These are phyloP conservation scores for Myotis daubentonii DNA, from an alignment of 2,797 vertebrate genomes.

Conservation along the genomic window DNA sequence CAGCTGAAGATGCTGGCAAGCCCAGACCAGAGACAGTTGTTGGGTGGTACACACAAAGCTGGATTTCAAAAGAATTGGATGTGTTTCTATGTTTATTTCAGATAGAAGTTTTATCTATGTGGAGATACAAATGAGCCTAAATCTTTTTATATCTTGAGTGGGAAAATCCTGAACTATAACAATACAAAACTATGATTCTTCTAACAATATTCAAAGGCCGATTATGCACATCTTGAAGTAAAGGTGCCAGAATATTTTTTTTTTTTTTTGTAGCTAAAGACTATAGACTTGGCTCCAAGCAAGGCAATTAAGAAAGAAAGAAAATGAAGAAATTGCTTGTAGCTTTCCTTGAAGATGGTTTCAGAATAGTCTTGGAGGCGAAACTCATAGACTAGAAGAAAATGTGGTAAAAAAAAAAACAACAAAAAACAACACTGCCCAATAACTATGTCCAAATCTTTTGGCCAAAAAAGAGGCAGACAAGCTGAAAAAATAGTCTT, in stretches of 20 bases:
- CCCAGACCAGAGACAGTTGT: not conserved
- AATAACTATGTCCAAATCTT: not conserved
- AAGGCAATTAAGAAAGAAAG: not conserved
- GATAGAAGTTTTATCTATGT: not conserved
- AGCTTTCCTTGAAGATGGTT: not conserved
- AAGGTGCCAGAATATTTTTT: constrained; percentile 14
- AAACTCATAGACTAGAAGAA: constrained; percentile 42
- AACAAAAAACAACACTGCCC: not conserved
- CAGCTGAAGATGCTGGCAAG: not conserved
- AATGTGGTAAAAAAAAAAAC: not conserved
- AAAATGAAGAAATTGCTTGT: constrained; percentile 21
- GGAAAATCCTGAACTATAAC: not conserved
- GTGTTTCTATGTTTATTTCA: constrained; percentile 3
- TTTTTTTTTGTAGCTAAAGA: not conserved
- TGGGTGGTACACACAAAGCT: not conserved
- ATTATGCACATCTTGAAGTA: constrained; percentile 7
- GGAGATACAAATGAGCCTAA: not conserved
- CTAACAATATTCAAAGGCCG: constrained; percentile 25
- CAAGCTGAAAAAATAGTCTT: not conserved
- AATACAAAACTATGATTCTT: not conserved
- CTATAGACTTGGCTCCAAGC: not conserved
- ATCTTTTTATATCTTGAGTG: not conserved
- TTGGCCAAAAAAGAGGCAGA: not conserved
- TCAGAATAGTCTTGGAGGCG: not conserved
- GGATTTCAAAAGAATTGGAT: not conserved